Conservation (phyloP, 2,888 invertebrate genomes). For the Lysandra bellargus region DNA sequence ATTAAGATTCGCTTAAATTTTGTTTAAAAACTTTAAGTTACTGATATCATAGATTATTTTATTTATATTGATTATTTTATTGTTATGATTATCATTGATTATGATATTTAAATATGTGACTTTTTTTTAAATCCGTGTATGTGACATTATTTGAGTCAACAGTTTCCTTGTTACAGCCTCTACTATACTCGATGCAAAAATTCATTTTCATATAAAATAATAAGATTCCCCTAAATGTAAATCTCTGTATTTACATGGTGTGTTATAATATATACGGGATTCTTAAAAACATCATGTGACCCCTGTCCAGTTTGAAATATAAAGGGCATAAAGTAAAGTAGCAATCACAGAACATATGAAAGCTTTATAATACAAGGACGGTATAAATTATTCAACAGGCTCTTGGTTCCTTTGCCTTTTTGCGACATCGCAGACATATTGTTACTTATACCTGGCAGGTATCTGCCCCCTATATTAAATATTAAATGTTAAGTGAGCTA, state of each 20-base stretch:
- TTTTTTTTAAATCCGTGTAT: background rate
- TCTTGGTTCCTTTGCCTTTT: slow-evolving; percentile 25
- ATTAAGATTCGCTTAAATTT: no score
- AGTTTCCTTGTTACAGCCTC: background rate
- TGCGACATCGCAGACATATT: slow-evolving; percentile 4
- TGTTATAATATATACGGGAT: slow-evolving; percentile 1
- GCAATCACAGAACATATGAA: slow-evolving; percentile 30
- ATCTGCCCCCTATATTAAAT: background rate
- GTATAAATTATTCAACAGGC: slow-evolving; percentile 31
- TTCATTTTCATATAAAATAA: background rate
- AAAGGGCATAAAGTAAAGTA: slow-evolving; percentile 28
- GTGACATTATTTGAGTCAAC: background rate
- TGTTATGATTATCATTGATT: no score
- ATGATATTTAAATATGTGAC: background rate
- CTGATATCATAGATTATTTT: no score
- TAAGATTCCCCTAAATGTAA: slow-evolving; percentile 4
- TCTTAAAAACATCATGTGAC: slow-evolving; percentile 26
- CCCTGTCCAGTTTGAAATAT: slow-evolving; percentile 27
- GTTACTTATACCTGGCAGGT: background rate
- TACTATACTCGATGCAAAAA: background rate
- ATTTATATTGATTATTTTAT: no score
- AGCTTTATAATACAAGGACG: slow-evolving; percentile 30
- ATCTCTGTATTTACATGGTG: slow-evolving; percentile 6
- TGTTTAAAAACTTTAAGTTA: no score
- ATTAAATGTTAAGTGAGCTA: background rate